Base-by-base conservation (phyloP, 2,113 vertebrate genomes). In the Megaleporinus macrocephalus region DNA sequence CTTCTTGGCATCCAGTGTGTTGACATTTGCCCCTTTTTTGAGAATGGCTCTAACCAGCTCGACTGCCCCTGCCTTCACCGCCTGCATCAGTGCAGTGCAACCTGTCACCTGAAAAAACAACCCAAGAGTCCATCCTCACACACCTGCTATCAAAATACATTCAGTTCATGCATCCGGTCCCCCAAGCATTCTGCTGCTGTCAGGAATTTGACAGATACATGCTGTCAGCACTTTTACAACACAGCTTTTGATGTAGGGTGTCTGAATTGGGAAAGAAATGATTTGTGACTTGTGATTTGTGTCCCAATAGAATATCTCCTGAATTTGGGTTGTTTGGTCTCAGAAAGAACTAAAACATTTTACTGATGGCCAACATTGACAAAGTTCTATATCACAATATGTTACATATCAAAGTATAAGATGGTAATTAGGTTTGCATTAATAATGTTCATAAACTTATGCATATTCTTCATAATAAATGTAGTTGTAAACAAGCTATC, bases 1-100 rank as follows among this genome's bases (percentile, higher is more conserved):
- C 81, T 93, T 90, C 1, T 95, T 94, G 0, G 86, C 88, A 90
- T 99, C 97, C 75, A 94, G 83, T 0, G 89, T 16, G 24, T 95
- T 96, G 33, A 95, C 95, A 16, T 96, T 87, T 0, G 89, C 97
- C 33, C 96, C 96, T 88, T 80, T 94, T 85, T 87, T 93, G 1
- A 99, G 92, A 47, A 99, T 94, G 6, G 53, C 93, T 55, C 90
- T 92, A 1, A 96, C 95, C 0, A 99, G 79, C 22, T 92, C 93
- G 7, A 93, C 1, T 3, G 84, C 93, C 0, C 97, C 97, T 53
- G 94, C 93, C 84, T 92, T 93, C 0, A 94, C 86, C 0, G 96
- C 95, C 87, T 95, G 96, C 96, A 99, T 99, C 77, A 99, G 72
- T 12, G 94, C 96, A 0, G 96, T 99, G 41, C 95, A 91, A 2